Percentiles rank a stretch among this genome's conserved stretches.
Conservation (phyloP, 1,140 invertebrate species). For the Procambarus virginalis region DNA sequence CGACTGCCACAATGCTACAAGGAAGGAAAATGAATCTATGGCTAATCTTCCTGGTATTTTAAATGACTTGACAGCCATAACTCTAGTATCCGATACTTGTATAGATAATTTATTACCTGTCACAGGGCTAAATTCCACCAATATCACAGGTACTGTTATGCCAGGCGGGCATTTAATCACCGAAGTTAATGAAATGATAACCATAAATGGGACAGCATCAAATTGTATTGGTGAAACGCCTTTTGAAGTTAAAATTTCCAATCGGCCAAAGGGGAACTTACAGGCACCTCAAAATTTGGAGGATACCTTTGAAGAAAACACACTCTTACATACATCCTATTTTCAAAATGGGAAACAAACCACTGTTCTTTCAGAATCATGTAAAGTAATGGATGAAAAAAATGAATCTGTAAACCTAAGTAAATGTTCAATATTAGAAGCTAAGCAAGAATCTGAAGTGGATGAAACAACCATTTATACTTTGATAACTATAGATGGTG, state of each 20-base stretch:
- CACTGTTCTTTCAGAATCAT: constrained; percentile 4
- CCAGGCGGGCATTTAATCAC: background rate
- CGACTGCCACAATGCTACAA: background rate
- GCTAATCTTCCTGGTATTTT: background rate
- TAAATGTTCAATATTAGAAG: constrained; percentile 12
- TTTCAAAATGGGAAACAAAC: constrained; percentile 10
- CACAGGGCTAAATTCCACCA: background rate
- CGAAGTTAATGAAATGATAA: background rate
- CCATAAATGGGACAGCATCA: background rate
- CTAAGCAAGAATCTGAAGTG: background rate
- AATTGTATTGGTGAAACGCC: background rate
- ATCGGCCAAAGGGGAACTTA: background rate
- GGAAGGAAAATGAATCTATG: background rate
- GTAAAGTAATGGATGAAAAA: constrained; percentile 29
- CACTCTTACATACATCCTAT: background rate
- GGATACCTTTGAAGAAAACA: background rate
- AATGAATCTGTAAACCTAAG: constrained; percentile 19
- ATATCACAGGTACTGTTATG: background rate
- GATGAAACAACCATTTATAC: constrained; percentile 21
- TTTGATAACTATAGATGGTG: constrained; percentile 16
- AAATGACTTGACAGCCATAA: background rate
- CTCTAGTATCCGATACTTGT: constrained; percentile 14
- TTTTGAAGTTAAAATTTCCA: background rate
- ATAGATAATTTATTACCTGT: constrained; percentile 10
- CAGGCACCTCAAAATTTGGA: background rate